Evolutionary conservation across 2,888 invertebrate species (phyloP).

Genomic region (Acleris holmiana): DNA sequence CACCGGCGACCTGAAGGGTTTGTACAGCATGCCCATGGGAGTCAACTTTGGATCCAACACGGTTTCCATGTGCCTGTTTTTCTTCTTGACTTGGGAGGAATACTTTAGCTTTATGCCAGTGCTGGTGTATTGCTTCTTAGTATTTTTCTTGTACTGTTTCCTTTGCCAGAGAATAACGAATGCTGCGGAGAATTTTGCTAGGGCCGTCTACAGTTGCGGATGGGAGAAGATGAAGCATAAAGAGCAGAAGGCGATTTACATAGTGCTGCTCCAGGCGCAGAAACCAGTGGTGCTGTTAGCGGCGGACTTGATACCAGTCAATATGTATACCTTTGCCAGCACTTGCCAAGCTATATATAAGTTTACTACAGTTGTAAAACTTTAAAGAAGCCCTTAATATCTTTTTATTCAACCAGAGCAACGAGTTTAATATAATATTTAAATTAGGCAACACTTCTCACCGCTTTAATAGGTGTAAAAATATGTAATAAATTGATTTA

Average conservation of each 20-base stretch:
- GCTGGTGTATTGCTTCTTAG: constrained; percentile 61
- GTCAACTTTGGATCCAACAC: constrained; percentile 68
- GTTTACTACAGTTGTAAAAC: constrained; percentile 70
- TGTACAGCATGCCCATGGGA: constrained; percentile 69
- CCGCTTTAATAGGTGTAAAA: too few relatives aligned
- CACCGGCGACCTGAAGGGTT: constrained; percentile 53
- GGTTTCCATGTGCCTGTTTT: constrained; percentile 63
- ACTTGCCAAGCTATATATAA: constrained; percentile 69
- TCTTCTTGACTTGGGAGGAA: constrained; percentile 60
- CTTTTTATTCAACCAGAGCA: too few relatives aligned
- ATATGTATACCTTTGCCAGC: constrained; percentile 71
- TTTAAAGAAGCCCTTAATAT: neutral
- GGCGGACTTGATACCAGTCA: constrained; percentile 71
- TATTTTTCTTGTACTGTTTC: constrained; percentile 71
- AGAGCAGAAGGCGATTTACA: constrained; percentile 59
- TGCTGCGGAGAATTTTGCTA: constrained; percentile 65
- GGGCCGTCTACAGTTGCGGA: constrained; percentile 68
- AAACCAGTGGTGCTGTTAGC: constrained; percentile 63
- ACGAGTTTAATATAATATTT: too few relatives aligned
- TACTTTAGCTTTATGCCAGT: constrained; percentile 64
- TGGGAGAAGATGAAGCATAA: constrained; percentile 69
- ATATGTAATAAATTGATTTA: too few relatives aligned
- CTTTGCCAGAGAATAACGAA: constrained; percentile 67
- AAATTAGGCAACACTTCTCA: too few relatives aligned
- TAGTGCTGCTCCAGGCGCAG: constrained; percentile 66